These are phyloP conservation scores for Psammodynastes pulverulentus DNA, from an alignment of 2,113 vertebrate species.

Conservation along the genomic window DNA sequence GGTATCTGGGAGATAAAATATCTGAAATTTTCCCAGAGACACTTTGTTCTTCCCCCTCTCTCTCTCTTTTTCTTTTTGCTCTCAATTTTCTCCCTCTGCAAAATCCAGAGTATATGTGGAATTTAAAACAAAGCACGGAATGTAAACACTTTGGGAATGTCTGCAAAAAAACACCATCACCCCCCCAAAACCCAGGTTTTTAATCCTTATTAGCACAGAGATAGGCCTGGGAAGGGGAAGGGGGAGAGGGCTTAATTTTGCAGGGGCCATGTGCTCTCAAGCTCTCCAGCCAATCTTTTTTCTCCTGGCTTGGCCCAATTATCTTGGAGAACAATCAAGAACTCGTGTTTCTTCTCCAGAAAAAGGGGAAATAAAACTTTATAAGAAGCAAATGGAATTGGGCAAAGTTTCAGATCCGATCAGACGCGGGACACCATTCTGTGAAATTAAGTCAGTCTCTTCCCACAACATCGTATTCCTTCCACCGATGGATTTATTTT, in stretches of 20 bases:
- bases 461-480: too few species aligned
- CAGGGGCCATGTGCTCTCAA: not conserved
- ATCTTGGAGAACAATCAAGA: rapidly evolving
- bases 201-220: not conserved
- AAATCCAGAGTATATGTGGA: not conserved
- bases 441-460: too few species aligned
- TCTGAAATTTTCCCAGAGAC: not conserved
- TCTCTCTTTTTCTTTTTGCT: not conserved
- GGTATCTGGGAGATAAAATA: not conserved
- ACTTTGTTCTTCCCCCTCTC: not conserved
- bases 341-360: not conserved
- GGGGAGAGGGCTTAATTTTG: not conserved
- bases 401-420: not conserved
- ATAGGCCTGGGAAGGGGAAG: not conserved
- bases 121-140: not conserved
- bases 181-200: not conserved
- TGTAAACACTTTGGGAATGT: not conserved
- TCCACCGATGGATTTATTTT: too few species aligned
- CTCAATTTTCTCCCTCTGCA: not conserved
- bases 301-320: not conserved
- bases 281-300: not conserved
- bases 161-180: not conserved
- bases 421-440: not conserved
- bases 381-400: not conserved
- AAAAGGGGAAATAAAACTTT: not conserved